Evolutionary conservation across 2,797 vertebrate genomes (phyloP), one percentile per base, ranked within the genome.

Genomic region (Serranus cabrilla): DNA sequence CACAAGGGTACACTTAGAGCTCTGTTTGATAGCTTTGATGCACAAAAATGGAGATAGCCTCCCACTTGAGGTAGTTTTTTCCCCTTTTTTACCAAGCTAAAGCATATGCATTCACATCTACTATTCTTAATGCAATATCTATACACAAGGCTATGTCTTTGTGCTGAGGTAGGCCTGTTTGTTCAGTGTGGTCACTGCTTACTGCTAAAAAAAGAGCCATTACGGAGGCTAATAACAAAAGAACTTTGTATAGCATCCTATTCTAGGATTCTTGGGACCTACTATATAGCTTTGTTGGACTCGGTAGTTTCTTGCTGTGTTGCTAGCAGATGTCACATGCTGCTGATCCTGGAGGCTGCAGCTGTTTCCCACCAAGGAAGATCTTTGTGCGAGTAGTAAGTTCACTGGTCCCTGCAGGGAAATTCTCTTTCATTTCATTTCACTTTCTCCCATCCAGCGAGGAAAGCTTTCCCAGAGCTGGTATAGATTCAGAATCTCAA

Each of bases 101-200:
- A 49, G 18, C 27, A 60, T 82, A 89, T 87, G 71, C 68, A 81
- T 89, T 85, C 51, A 17, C 60, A 68, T 71, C 56, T 76, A 20
- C 55, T 62, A 54, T 77, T 81, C 62, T 81, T 84, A 71, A 75
- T 59, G 65, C 63, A 34, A 66, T 78, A 51, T 81, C 69, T 67
- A 71, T 25, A 55, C 65, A 47, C 34, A 39, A 66, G 37, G 51
- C 21, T 40, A 1, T 54, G 52, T 14, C 8, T 71, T 76, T 77
- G 42, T 71, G 72, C 67, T 65, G 45, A 61, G 52, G 39, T 43
- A 3, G 56, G 34, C 57, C 58, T 49, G 60, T 67, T 61, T 46
- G 20, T 73, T 64, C 37, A 42, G 13, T 27, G 58, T 49, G 47
- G 20, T 17, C 37, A 25, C 55, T 72, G 58, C 27, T 81, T 63